Base-by-base conservation (phyloP, 2,113 vertebrate genomes). In the Aspidoscelis tigris region DNA sequence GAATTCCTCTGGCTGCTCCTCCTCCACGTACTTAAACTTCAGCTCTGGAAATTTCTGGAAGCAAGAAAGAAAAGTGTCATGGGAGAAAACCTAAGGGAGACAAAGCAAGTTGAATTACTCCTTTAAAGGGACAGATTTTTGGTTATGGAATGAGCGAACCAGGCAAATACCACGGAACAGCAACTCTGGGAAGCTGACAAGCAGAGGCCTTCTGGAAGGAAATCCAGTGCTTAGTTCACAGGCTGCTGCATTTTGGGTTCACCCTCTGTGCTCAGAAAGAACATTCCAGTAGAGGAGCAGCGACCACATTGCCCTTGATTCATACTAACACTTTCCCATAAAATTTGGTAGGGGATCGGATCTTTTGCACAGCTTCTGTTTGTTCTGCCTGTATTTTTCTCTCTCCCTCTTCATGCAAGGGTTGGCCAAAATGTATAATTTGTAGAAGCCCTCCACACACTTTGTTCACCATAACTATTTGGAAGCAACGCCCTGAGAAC, bases 11-110 rank as follows among this genome's bases (percentile, higher is more conserved):
- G 98, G 99, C 90, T 99, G 98, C 90, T 99, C 98, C 85, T 99
- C 99, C 90, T 99, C 98, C 92, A 99, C 98, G 0, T 99, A 99
- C 85, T 99, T 99, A 85, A 99, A 99, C 92, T 99, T 99, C 88
- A 99, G 94, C 93, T 99, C 99, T 0, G 99, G 99, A 91, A 99
- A 99, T 87, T 99, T 99, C 98, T 99, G 92, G 83, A 82, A 95
- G 94, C 0, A 2, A 93, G 81, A 95, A 93, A 84, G 21, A 88
- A 86, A 78, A 86, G 68, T 0, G 9, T 0, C 0, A 8, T 90
- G 41, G 91, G 86, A 9, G 68, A 44, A 73, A 20, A 26, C 6
- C 21, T 18, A 11, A 65, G 26, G 50, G n/a, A 84, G 50, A 43
- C 1, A 2, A 1, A 53, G 44, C 50, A 64, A 22, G 50, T 26